phyloP scores from a whole-genome alignment of 2,113 vertebrate species.

The Heterochromis multidens region DNA sequence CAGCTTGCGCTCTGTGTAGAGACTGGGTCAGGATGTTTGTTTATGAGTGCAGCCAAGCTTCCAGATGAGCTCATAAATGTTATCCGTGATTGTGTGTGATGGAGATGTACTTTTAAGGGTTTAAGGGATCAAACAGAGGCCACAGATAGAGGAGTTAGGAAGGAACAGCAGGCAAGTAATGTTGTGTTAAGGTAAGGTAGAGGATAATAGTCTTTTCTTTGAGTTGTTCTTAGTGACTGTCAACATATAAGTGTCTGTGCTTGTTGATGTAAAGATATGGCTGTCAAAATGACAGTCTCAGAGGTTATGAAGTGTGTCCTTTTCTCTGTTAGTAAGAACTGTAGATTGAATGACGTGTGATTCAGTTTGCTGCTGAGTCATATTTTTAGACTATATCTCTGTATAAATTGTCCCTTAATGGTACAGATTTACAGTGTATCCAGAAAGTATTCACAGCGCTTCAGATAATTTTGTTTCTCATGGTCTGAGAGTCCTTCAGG shows the following conservation, averaged over 20 bases:
- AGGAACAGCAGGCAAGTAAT: background rate
- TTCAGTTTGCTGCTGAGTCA: rapidly evolving
- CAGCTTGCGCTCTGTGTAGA: background rate
- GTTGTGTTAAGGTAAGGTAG: background rate
- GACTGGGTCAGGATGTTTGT: background rate
- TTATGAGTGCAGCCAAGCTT: background rate
- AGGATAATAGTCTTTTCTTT: background rate
- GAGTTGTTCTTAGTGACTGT: background rate
- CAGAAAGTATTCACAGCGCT: background rate
- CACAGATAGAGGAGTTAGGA: background rate
- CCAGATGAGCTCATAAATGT: conserved; percentile 23
- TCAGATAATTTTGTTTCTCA: background rate
- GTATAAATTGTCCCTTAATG: background rate
- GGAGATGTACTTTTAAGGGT: conserved; percentile 27
- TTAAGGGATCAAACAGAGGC: background rate
- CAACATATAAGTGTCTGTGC: background rate
- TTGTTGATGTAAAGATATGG: background rate
- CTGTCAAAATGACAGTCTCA: background rate
- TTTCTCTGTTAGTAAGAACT: background rate
- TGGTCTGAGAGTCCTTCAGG: background rate
- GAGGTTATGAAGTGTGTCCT: background rate
- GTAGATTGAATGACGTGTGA: background rate
- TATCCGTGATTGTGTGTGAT: conserved; percentile 15
- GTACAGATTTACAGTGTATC: background rate
- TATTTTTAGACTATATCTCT: background rate